Base-by-base conservation (phyloP, 1,140 invertebrate species). In the Thereuonema tuberculata region DNA sequence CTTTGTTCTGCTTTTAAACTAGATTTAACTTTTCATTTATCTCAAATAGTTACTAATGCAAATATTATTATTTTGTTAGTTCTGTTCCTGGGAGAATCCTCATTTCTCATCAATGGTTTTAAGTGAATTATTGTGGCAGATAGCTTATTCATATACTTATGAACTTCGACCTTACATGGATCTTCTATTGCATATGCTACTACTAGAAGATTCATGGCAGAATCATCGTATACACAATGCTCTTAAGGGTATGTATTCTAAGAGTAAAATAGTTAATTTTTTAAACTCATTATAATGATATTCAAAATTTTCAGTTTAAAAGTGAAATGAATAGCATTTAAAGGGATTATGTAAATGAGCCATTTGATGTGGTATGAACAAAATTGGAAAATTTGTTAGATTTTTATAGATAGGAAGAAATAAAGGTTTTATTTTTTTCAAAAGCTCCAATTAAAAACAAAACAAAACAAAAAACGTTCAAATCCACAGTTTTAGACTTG, bases 161-260 rank as follows among this genome's bases (percentile, higher is more conserved):
- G 93, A 97, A 70, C 76, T 97, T 63, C 80, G 89, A 55, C 87
- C 93, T 63, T 91, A 94, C 71, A 84, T 93, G 9, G 93, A 98
- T 69, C 78, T 96, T 20, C 74, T 97, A 37, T 77, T 93, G 5
- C 85, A 86, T 53, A 84, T 97, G 72, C 74, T 97, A 60, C 72
- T 92, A 21, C 82, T 97, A 66, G 90, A 95, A 69, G 94, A 98
- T 74, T 92, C 89, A 0, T 98, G 93, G 93, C 93, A 97, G 71
- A 85, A 84, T 61, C 88, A 93, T 72, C 80, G 93, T 58, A 87
- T 97, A 67, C 85, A 89, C 66, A 93, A 92, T 72, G 91, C 92
- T 9, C 81, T 94, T 17, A 90, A 89, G 76, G 90, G 86, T 79
- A 75, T 50, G 64, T 61, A 17, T 52, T 14, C 52, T 31, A 26